Evolutionary conservation across 2,797 vertebrate genomes (phyloP).

Genomic region (Mormyrus hasselquistii): DNA sequence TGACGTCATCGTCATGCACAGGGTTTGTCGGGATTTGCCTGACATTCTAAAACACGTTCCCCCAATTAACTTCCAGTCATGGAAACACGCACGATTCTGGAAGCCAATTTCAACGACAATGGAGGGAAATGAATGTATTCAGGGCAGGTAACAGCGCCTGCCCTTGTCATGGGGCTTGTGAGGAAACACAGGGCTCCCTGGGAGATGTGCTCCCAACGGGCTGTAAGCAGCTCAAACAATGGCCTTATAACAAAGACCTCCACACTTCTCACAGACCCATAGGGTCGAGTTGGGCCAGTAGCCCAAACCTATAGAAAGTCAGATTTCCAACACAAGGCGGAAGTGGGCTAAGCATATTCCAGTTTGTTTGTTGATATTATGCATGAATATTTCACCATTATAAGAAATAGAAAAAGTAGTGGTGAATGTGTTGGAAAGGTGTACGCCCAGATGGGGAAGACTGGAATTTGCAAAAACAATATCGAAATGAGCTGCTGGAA

Average conservation of each 20-base stretch:
- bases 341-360: background rate
- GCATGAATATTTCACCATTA: background rate
- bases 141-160: conserved; percentile 22
- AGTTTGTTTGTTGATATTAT: background rate
- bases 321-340: background rate
- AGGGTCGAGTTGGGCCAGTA: background rate
- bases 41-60: conserved; percentile 34
- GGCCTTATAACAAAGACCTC: background rate
- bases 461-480: background rate
- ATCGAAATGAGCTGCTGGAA: background rate
- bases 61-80: conserved; percentile 43
- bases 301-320: background rate
- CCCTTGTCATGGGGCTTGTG: conserved; percentile 31
- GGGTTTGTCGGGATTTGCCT: conserved; percentile 35
- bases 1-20: conserved; percentile 22
- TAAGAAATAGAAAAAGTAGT: background rate
- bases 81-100: conserved; percentile 38
- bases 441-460: background rate
- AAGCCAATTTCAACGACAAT: conserved; percentile 25
- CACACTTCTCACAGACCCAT: background rate
- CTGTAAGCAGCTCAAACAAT: background rate
- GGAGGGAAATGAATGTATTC: conserved; percentile 14
- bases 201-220: background rate
- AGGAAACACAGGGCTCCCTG: conserved; percentile 40
- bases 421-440: background rate